These are phyloP conservation scores for Cichladusa arquata DNA, from an alignment of 2,113 vertebrate genomes.

Conservation along the genomic window DNA sequence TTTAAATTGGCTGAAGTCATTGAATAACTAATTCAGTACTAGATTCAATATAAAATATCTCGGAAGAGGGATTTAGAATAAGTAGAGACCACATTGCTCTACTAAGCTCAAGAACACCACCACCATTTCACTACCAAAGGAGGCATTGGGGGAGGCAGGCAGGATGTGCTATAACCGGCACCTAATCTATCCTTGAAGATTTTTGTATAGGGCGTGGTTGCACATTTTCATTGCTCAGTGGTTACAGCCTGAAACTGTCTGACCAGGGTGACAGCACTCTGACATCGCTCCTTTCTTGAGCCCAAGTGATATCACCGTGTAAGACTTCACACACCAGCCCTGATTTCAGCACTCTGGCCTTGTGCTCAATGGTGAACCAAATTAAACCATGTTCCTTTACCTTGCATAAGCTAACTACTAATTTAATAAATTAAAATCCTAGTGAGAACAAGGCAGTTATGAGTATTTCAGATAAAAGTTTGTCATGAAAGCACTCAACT, in stretches of 20 bases:
- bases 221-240: not conserved
- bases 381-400: not conserved
- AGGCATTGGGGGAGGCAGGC: not conserved
- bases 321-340: not conserved
- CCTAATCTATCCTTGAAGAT: not conserved
- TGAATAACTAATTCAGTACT: not conserved
- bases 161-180: not conserved
- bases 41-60: not conserved
- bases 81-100: not conserved
- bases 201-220: not conserved
- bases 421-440: not conserved
- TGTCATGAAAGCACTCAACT: not conserved
- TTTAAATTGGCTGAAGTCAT: not conserved
- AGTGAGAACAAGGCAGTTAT: not conserved
- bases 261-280: not conserved
- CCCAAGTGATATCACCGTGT: fast-evolving
- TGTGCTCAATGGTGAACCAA: not conserved
- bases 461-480: not conserved
- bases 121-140: not conserved
- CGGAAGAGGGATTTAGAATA: not conserved
- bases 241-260: not conserved
- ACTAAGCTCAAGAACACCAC: not conserved
- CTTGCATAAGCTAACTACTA: not conserved
- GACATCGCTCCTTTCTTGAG: not conserved
- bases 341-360: not conserved